Base-by-base conservation (phyloP, 2,113 vertebrate species). In the Falco punctatus region DNA sequence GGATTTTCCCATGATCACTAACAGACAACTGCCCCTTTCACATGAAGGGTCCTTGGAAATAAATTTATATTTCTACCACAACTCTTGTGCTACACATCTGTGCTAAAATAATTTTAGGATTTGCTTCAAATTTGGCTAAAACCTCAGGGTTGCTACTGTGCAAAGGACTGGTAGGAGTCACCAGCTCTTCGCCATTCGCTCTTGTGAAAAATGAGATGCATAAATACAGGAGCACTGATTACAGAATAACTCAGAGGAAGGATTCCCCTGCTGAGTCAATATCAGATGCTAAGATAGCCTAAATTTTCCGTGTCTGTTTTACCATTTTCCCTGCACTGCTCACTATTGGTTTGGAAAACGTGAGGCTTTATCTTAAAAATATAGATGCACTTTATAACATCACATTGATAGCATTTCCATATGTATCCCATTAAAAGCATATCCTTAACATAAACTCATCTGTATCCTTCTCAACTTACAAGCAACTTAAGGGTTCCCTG, bases 191-290 rank as follows among this genome's bases (percentile, higher is more conserved):
- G 89, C 66, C 66, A 70, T 91, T 95, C 93, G 58, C 49, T 94
- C 90, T 90, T 90, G 57, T 42, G 71, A 96, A 94, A 94, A 96
- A 96, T 96, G 85, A 96, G 94, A 96, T 96, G 96, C 93, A 96
- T 97, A 97, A 96, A 96, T 96, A 93, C 90, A 91, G 85, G 62
- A 94, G 19, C 70, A 66, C 90, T 95, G 96, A 96, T 97, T 97
- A 94, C 74, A 94, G 90, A 91, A 66, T 66, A 95, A 94, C 78
- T 80, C 78, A 62, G 62, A 96, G 90, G 90, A 94, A 96, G 79
- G 85, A 95, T 96, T 96, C 90, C 92, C 93, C 96, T 96, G 94
- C 96, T 96, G 96, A 96, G 93, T 96, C 96, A 97, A 93, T 87
- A 96, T 94, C 87, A 95, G 74, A 96, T 92, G 74, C 30, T 94